Conservation (phyloP, 1,140 invertebrate genomes). For the Diplogasteroides magnus region DNA sequence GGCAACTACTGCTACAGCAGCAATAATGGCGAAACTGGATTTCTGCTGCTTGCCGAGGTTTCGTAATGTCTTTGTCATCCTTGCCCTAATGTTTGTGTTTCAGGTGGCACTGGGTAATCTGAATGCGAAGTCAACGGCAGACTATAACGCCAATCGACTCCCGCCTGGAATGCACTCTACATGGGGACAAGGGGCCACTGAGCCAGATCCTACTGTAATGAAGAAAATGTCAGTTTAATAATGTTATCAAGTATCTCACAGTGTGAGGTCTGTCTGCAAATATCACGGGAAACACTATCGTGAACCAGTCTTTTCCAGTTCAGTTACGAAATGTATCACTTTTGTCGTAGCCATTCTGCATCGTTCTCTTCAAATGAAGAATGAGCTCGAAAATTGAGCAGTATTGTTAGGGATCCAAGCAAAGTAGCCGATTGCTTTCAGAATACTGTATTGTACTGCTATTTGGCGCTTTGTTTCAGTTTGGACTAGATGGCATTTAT, state of each 20-base stretch:
- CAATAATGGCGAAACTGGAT: constrained; percentile 67
- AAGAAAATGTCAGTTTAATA: constrained; percentile 45
- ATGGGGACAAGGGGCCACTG: constrained; percentile 65
- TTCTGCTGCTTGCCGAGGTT: constrained; percentile 82
- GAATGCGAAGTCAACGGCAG: constrained; percentile 60
- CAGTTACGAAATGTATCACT: neutral
- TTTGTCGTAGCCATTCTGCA: too few species aligned
- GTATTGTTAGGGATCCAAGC: too few species aligned
- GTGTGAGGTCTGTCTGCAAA: neutral
- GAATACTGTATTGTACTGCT: too few species aligned
- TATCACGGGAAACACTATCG: neutral
- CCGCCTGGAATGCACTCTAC: constrained; percentile 73
- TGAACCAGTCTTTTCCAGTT: neutral
- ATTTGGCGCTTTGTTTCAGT: too few species aligned
- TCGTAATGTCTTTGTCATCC: too few species aligned
- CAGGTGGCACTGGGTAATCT: constrained; percentile 75
- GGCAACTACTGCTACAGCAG: constrained; percentile 86
- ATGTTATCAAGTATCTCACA: too few species aligned
- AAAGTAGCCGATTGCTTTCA: too few species aligned
- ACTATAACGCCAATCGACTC: constrained; percentile 70
- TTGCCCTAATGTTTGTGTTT: neutral
- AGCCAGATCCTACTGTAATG: constrained; percentile 64
- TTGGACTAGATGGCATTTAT: neutral
- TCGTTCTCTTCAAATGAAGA: too few species aligned
- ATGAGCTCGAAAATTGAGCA: too few species aligned